Evolutionary conservation across 2,888 invertebrate species (phyloP), one percentile per base, ranked within the genome.

Genomic region (Scotopteryx bipunctaria): DNA sequence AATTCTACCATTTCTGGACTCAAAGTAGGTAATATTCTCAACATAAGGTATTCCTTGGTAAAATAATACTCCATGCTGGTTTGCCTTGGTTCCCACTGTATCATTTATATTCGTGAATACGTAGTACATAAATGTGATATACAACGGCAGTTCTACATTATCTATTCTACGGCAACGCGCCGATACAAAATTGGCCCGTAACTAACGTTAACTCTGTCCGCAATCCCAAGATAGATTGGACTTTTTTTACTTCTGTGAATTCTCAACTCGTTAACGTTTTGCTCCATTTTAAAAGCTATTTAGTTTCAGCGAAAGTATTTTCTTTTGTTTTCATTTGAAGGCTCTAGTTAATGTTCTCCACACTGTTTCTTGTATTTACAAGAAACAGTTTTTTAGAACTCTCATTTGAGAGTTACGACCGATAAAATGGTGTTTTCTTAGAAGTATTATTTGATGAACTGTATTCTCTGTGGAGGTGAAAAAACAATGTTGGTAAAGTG

Each of bases 141-240:
- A 21, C 21, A 16, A 32, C 6, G 15, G 15, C 32, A 32, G 32
- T 15, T 17, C 11, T 40, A 40, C 1, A 17, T 15, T 29, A 25
- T 29, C 8, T 40, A 16, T 27, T 17, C 27, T 29, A n/a, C 25
- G 25, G 21, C 41, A 52, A 54, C 49, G 48, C 36, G 55, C 47
- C 66, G 73, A 73, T 72, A 66, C 71, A 60, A 58, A 73, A 78
- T 78, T 74, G 75, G 71, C 17, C 66, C 63, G 67, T 71, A 76
- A 73, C 73, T 72, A 68, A 62, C 61, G 57, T 67, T 70, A 74
- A 76, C 76, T 75, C 66, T 59, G 66, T 64, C 75, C 70, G 65
- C 73, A 71, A 76, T 76, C 72, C 66, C 64, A 48, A 69, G 67
- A 70, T 67, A 66, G 66, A 71, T 71, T 69, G 67, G 59, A 63